Percentiles rank a stretch among this genome's conserved stretches.
phyloP scores from a whole-genome alignment of 2,888 invertebrate genomes.

The Amiota communis region DNA sequence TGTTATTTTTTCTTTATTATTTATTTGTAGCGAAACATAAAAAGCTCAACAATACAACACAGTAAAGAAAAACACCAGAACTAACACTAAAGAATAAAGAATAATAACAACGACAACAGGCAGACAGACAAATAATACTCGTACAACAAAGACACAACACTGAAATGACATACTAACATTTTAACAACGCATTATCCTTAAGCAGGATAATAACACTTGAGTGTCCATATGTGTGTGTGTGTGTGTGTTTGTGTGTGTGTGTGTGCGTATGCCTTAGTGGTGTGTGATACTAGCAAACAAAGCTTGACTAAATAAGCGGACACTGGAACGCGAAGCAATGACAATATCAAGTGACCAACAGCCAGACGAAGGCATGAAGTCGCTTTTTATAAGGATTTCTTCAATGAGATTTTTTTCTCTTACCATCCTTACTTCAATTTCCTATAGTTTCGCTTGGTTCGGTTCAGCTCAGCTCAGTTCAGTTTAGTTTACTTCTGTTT shows the following conservation, averaged over 20 bases:
- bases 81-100: too few species aligned
- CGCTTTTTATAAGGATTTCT: too few species aligned
- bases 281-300: conserved; percentile 3
- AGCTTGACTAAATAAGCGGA: conserved; percentile 20
- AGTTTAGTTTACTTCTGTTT: conserved; percentile 16
- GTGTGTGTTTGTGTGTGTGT: neutral
- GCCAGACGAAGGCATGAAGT: too few species aligned
- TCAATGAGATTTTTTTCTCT: too few species aligned
- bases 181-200: conserved; percentile 65
- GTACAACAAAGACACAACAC: conserved; percentile 21
- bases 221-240: conserved; percentile 29
- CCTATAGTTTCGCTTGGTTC: neutral
- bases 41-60: neutral
- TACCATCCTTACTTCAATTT: neutral
- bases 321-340: neutral
- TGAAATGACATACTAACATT: conserved; percentile 65
- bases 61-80: neutral
- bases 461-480: conserved; percentile 31
- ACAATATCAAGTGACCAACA: neutral
- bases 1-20: conserved; percentile 44
- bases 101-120: too few species aligned
- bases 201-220: conserved; percentile 65
- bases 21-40: conserved; percentile 17
- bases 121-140: conserved; percentile 33
- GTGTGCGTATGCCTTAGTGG: neutral